Evolutionary conservation across 64 coral and sea anemone genomes (phyloP), one percentile per base, ranked within the genome.

Genomic region (Stylophora pistillata): DNA sequence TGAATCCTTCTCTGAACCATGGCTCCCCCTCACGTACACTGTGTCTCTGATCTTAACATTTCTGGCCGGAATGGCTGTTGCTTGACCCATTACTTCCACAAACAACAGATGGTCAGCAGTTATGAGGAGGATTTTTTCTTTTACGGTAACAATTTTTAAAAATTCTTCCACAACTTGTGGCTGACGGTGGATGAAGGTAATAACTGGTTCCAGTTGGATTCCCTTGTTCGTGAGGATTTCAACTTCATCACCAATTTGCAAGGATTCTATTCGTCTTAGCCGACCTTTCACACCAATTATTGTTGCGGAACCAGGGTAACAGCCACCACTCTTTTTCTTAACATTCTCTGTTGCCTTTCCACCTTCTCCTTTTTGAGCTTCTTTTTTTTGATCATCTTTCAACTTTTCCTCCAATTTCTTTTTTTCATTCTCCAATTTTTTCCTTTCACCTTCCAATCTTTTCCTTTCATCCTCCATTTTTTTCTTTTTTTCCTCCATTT

Each of bases 51-150:
- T 32, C 3, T 23, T 37, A 17, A 82, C 78, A 33, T 47, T 30
- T n/a, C 78, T 82, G 14, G 78, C 78, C 23, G 78, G 78, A 1
- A 82, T 82, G 78, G 78, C 78, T 30, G 1, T 4, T 82, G 28
- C 29, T 52, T n/a, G 29, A 58, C 78, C 78, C 10, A 34, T 34
- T 41, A 37, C 64, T 32, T 64, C 58, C 29, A 82, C 78, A 82
- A 82, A 82, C 7, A 82, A 4, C 16, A 82, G 30, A 65, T 82
- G 78, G 58, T 82, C 78, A 41, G 62, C 78, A 65, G 58, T 82
- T 16, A 82, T 82, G 58, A n/a, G 62, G 30, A 82, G 32, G 78
- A 41, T 82, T 15, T 63, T 82, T 4, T 37, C 16, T 10, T 64
- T 64, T 29, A 11, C 20, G 26, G 78, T 82, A 1, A 59, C 64